Conservation (phyloP, 2,113 vertebrate genomes). For the Actenoides lindsayi region DNA sequence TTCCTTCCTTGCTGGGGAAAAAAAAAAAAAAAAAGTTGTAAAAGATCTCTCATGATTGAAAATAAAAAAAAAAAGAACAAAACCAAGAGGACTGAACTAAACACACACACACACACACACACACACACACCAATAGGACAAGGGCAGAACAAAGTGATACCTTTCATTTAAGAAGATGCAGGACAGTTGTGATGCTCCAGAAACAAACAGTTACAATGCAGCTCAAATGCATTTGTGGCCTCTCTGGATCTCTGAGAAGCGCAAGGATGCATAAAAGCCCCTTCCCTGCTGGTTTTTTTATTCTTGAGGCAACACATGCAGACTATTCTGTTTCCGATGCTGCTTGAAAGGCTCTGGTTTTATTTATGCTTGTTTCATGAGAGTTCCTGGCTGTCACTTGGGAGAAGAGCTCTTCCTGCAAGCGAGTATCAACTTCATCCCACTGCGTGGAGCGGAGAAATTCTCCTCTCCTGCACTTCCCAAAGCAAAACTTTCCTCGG, state of each 20-base stretch:
- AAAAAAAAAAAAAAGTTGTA: not conserved
- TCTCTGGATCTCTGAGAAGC: not conserved
- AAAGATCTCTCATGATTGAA: not conserved
- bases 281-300: not conserved
- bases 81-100: not conserved
- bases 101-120: no score
- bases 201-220: not conserved
- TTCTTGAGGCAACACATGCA: not conserved
- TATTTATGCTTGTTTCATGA: not conserved
- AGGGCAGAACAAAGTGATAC: not conserved
- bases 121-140: no score
- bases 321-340: not conserved
- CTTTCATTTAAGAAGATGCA: not conserved
- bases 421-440: not conserved
- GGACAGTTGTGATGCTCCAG: not conserved
- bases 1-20: not conserved
- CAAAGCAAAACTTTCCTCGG: not conserved
- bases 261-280: not conserved
- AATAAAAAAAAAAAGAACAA: not conserved
- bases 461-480: not conserved
- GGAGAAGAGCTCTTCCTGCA: not conserved
- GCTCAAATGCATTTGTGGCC: not conserved
- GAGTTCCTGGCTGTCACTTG: not conserved
- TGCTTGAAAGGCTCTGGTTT: not conserved
- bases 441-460: accelerated